Evolutionary conservation across 1,140 invertebrate species (phyloP).

Genomic region (Drosophila malerkotliana): DNA sequence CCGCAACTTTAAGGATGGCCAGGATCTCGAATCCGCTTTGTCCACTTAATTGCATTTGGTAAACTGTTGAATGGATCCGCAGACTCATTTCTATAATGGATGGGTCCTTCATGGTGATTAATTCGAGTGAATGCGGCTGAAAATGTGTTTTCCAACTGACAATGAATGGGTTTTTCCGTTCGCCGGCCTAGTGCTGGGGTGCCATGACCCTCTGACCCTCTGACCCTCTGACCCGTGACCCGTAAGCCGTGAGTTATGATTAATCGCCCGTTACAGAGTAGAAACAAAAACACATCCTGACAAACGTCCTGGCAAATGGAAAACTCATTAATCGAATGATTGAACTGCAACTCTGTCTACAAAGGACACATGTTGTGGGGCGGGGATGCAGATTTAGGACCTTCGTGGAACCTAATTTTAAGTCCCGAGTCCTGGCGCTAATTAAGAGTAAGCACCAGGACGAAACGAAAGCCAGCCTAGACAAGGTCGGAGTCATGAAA

Average conservation of each 20-base stretch:
- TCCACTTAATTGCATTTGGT: slow-evolving; percentile 40
- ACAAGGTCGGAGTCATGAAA: slow-evolving; percentile 18
- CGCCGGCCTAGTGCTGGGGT: not conserved
- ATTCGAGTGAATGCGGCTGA: slow-evolving; percentile 21
- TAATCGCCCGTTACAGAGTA: slow-evolving; percentile 18
- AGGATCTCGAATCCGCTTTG: slow-evolving; percentile 27
- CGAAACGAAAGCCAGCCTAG: slow-evolving; percentile 9
- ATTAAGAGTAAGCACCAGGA: slow-evolving; percentile 34
- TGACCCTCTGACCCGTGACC: not conserved
- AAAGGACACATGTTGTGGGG: not conserved
- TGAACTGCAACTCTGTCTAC: slow-evolving; percentile 2
- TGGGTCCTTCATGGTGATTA: slow-evolving; percentile 37
- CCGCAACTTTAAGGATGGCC: not conserved
- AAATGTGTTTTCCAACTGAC: slow-evolving; percentile 19
- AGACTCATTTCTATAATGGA: slow-evolving; percentile 24
- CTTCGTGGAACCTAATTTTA: not conserved
- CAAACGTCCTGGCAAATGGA: slow-evolving; percentile 5
- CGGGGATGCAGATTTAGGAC: not conserved
- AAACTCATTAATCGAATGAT: slow-evolving; percentile 37
- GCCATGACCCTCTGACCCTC: not conserved
- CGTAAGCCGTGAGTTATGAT: slow-evolving; percentile 15
- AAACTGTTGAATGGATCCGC: slow-evolving; percentile 38
- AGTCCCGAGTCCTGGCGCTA: slow-evolving; percentile 8
- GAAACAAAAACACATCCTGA: slow-evolving; percentile 19
- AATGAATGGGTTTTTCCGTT: slow-evolving; percentile 1